Base-by-base conservation (phyloP, 2,797 vertebrate genomes). In the Babyrousa celebensis region DNA sequence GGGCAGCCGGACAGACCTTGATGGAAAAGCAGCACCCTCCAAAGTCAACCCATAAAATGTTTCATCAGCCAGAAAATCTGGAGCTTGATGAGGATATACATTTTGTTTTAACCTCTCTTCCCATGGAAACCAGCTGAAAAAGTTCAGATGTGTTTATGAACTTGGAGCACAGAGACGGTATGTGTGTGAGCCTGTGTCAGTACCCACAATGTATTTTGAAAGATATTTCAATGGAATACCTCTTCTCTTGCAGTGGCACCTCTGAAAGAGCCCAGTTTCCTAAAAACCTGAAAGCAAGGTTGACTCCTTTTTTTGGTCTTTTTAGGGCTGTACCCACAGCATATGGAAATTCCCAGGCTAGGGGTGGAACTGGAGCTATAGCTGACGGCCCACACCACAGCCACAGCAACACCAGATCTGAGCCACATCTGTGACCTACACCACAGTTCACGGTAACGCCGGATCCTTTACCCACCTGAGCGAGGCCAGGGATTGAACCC, bases 31-130 rank as follows among this genome's bases (percentile, higher is more conserved):
- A 3, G 89, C 21, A 17, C 40, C 83, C 97, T 93, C 96, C 96
- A 63, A 84, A 95, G 75, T 96, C 97, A 86, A 65, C 93, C 93
- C 85, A 15, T 2, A 89, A 93, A 94, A 85, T 63, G 72, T 14
- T 12, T 25, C 89, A 0, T 29, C 63, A 17, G 98, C 97, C 98
- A 98, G 97, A 77, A 98, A 96, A 88, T 85, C 97, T 67, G 84
- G 29, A 27, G 52, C 89, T 16, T 71, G 93, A 70, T 68, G 65
- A 60, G 65, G 17, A 74, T 71, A 32, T 85, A 75, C 84, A 17
- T 95, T 91, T 93, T 97, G 95, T 96, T 98, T 98, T n/a, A 0
- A 52, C 70, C 21, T 6, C 2, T 0, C 94, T 97, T 97, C 86
- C 98, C 75, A 71, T 92, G 95, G 98, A 14, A 75, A 98, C 97